Base-by-base conservation (phyloP, 2,113 vertebrate genomes). In the Telmatochromis bifrenatus region DNA sequence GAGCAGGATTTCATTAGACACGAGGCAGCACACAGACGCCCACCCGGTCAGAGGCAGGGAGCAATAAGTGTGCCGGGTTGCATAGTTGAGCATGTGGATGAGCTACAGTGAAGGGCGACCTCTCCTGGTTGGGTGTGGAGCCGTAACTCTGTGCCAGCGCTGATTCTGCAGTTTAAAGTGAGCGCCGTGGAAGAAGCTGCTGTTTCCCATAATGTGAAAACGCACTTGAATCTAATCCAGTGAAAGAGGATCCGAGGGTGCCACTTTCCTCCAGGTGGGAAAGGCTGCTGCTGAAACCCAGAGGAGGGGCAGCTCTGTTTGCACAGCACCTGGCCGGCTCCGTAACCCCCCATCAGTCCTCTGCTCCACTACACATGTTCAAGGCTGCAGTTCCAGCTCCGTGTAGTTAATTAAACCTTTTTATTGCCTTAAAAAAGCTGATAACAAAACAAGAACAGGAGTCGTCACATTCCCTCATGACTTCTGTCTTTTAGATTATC, bases 51-150 rank as follows among this genome's bases (percentile, higher is more conserved):
- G 73, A 73, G 47, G 79, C 56, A 9, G 6, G 49, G 49, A 54
- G 75, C 87, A 89, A 37, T 53, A 19, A 11, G 7, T 14, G 45
- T 26, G 23, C 37, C 31, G 11, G 28, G 75, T 82, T 89, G 49
- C 82, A 54, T 4, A 26, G 56, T 54, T 19, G 31, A 79, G 26
- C 3, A 49, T 54, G 12, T 19, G 53, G 42, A 77, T 35, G 87
- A 83, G 70, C 33, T 33, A 77, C 93, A 92, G 90, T 84, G 80
- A 81, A 87, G 70, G 86, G 35, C 83, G 95, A 95, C 96, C 94
- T 94, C 96, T 96, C 60, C 91, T 96, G 96, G 96, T 82, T 10
- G 54, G 62, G 10, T 60, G 49, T 75, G 65, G 85, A 65, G 42
- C 54, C 28, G 55, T 82, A 88, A 35, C 3, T 53, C 45, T 39